Percentiles rank a stretch among this genome's conserved stretches.
phyloP scores from a whole-genome alignment of 2,888 invertebrate species.

The Protophormia terraenovae region DNA sequence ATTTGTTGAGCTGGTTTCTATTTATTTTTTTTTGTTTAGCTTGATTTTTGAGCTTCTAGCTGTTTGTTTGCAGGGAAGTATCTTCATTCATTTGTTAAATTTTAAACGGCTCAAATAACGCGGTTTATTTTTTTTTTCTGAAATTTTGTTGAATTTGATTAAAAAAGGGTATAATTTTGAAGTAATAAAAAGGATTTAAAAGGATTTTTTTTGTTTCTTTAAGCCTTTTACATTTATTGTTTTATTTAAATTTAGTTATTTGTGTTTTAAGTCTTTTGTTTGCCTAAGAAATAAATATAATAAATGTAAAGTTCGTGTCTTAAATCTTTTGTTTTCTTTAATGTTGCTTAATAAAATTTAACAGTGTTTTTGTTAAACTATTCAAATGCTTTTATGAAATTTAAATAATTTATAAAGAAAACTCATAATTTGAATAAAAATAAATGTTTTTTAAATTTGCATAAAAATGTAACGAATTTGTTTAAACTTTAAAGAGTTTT shows the following conservation, averaged over 20 bases:
- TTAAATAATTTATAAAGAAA: not conserved
- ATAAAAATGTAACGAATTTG: not conserved
- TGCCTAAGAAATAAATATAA: not conserved
- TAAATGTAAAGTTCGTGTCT: constrained; percentile 55
- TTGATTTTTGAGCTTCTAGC: constrained; percentile 40
- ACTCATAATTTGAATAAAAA: too few species aligned
- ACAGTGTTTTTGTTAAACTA: not conserved
- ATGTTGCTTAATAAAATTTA: not conserved
- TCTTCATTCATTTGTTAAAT: constrained; percentile 60
- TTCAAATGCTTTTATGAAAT: not conserved
- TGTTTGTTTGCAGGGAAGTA: constrained; percentile 36
- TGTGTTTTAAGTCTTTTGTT: constrained; percentile 19
- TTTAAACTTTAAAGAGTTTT: too few species aligned
- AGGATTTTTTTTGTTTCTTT: not conserved
- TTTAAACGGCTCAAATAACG: constrained; percentile 38
- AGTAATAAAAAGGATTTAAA: constrained; percentile 1
- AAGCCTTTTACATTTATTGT: not conserved
- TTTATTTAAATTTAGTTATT: not conserved
- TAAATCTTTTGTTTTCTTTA: constrained; percentile 50
- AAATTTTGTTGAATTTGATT: not conserved
- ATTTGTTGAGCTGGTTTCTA: constrained; percentile 25
- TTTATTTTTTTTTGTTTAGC: not conserved
- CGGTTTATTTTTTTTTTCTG: constrained; percentile 28
- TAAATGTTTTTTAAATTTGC: not conserved
- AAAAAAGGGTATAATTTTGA: not conserved